These are phyloP conservation scores for Passer montanus DNA, from an alignment of 2,113 vertebrate genomes.

Conservation along the genomic window DNA sequence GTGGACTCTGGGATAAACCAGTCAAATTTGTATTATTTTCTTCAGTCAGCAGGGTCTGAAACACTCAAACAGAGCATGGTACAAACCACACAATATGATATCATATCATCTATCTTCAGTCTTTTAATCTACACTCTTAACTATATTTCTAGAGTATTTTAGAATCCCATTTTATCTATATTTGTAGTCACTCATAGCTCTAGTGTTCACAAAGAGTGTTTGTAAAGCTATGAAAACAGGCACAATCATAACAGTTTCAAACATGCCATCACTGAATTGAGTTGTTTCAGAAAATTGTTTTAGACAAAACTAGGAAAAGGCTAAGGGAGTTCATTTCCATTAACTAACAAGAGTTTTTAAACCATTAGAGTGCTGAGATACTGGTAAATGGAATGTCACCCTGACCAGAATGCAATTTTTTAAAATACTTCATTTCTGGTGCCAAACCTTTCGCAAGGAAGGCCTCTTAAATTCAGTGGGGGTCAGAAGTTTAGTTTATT, in stretches of 20 bases:
- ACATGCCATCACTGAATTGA: background rate
- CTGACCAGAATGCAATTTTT: conserved; percentile 15
- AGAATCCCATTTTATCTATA: background rate
- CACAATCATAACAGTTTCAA: background rate
- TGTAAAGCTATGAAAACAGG: background rate
- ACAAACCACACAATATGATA: background rate
- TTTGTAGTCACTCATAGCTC: background rate
- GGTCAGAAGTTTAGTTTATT: conserved; percentile 76
- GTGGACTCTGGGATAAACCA: background rate
- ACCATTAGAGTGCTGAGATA: background rate
- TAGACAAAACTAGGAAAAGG: background rate
- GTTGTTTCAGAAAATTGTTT: conserved; percentile 5
- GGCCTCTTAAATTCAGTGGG: conserved; percentile 60
- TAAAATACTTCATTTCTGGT: conserved; percentile 11
- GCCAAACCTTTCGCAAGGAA: conserved; percentile 32
- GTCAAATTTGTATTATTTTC: conserved; percentile 18
- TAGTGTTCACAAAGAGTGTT: background rate
- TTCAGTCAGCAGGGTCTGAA: background rate
- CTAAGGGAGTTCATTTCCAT: conserved; percentile 53
- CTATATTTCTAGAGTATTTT: background rate
- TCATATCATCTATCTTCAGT: background rate
- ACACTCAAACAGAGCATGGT: background rate
- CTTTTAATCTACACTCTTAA: background rate
- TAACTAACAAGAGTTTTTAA: conserved; percentile 27
- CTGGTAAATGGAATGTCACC: conserved; percentile 34